Evolutionary conservation across 1,140 invertebrate genomes (phyloP), one percentile per base, ranked within the genome.

Genomic region (Tigriopus japonicus): DNA sequence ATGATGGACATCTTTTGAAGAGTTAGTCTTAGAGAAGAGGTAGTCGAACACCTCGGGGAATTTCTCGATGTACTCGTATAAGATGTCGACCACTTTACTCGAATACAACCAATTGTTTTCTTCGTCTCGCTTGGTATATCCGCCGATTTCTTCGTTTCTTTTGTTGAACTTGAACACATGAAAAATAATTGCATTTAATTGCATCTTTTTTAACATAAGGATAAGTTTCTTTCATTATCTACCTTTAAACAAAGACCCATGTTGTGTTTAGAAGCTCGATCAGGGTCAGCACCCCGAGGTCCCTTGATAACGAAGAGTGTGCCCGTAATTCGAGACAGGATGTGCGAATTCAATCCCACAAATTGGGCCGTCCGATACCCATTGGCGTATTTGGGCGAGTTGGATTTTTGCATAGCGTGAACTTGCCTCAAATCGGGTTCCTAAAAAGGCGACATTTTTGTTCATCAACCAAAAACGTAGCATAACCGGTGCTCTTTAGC

Each of bases 71-170:
- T 91, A 95, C 1, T 74, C 70, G 23, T 71, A 66, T 15, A 95
- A 77, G 0, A 84, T 69, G n/a, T 83, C 72, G 0, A 88, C 66
- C 13, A 84, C 78, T 65, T 85, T 82, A n/a, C 74, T 65, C 1
- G 89, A 88, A 69, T 92, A 95, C 7, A 79, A 69, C 90, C 90
- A 95, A 21, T 77, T 70, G 19, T 62, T 63, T 63, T 77, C 77
- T 14, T 78, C 63, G 1, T 76, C 68, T 68, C 81, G 85, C 55
- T 76, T 82, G 0, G 89, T 90, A 68, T 83, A 94, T 10, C 88
- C 89, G 24, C 81, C 77, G 0, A 89, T 82, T 72, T 84, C 79
- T 69, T 78, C 72, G 64, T 80, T 81, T 42, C 71, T 82, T 70
- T 86, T 90, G 56, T 84, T 87, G 66, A 85, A 89, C 70, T 96